Base-by-base conservation (phyloP, 2,113 vertebrate species). In the Phylloscopus trochilus region DNA sequence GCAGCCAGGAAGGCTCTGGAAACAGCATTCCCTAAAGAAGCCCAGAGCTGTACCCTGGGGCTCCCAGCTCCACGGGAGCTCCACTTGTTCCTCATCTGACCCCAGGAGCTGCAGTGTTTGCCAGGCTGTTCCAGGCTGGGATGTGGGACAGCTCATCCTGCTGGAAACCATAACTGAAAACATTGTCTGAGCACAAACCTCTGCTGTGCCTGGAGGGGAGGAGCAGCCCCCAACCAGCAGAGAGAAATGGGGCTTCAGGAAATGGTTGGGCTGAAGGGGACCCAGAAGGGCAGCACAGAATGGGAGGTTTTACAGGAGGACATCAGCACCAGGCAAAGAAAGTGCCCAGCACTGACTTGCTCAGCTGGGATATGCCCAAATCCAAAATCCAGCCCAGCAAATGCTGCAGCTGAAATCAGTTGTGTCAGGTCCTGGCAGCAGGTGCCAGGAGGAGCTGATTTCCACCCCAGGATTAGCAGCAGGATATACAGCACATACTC, bases 381-480 rank as follows among this genome's bases (percentile, higher is more conserved):
- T 8, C 80, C 90, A 59, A 28, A 52, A 21, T 16, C 69, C 86
- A 67, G 69, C 66, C n/a, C 83, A 37, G 1, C 49, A 28, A 9
- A 15, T 7, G 46, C 52, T 43, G 41, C 10, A 30, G 62, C 62
- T 53, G 89, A 28, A 41, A 31, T 72, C 43, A 4, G 49, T 30
- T 31, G 60, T 68, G 81, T 43, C 83, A 73, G 66, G 72, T 76
- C 81, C 79, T 60, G 91, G 94, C 84, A 92, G 49, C 77, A 53
- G 74, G 79, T 59, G 31, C 35, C 21, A 75, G 74, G 83, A 91
- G 87, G 56, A 83, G 49, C 75, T 39, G 26, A 35, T 79, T 95
- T 89, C 78, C 64, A 95, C 51, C 62, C 13, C 70, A 55, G 91
- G 95, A 94, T 92, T 95, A 96, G 85, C 77, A 91, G 78, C 83